Conservation (phyloP, 1,140 invertebrate genomes). For the Nylanderia fulva region DNA sequence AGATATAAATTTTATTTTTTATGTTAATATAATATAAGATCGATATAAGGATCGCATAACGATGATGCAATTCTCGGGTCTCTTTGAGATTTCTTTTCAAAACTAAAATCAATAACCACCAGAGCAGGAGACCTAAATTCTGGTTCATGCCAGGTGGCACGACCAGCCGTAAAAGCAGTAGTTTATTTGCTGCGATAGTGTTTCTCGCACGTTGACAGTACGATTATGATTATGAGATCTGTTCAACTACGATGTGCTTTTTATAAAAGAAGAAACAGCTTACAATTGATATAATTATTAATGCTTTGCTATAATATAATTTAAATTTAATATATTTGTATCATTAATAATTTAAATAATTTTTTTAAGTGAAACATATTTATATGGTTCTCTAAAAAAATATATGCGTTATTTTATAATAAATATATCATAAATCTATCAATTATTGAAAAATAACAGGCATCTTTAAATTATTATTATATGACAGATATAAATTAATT, state of each 20-base stretch:
- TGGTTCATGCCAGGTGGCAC: slow-evolving; percentile 37
- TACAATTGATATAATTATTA: slow-evolving; percentile 4
- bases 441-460: no score
- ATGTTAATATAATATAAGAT: neutral
- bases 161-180: neutral
- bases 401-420: no score
- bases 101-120: slow-evolving; percentile 67
- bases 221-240: neutral
- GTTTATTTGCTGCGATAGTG: slow-evolving; percentile 17
- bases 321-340: neutral
- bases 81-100: slow-evolving; percentile 30
- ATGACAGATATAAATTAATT: neutral
- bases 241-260: neutral
- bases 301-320: neutral
- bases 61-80: neutral
- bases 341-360: neutral
- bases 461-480: slow-evolving; percentile 1
- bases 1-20: neutral
- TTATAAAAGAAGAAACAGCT: neutral
- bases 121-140: slow-evolving; percentile 61
- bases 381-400: no score
- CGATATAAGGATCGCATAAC: neutral
- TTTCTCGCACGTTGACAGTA: neutral
- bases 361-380: neutral
- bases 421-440: no score